Evolutionary conservation across 2,888 invertebrate species (phyloP), one percentile per base, ranked within the genome.

Genomic region (Euzophera pinguis): DNA sequence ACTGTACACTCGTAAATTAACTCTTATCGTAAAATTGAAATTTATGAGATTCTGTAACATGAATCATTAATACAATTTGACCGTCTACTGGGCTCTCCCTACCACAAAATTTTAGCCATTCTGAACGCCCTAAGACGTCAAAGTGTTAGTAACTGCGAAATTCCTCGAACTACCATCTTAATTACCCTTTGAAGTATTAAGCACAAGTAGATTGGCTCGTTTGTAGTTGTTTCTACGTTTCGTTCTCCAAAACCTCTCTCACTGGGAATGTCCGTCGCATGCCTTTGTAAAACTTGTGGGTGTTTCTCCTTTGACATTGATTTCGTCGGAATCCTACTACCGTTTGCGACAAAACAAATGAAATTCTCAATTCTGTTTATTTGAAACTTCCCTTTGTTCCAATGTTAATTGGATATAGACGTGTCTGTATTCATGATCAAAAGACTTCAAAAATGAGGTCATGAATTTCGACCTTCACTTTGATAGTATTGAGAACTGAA

Each of bases 151-250:
- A 27, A n/a, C 39, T 13, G 14, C 38, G 8, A 12, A 13, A 13
- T 38, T 38, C 38, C 41, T 17, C n/a, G 12, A 43, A 27, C 27
- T 27, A 43, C 42, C 42, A 7, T 12, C 42, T 43, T 43, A 43
- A 43, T 43, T 43, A 43, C n/a, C 27, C 42, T 43, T 43, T 43
- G 42, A 43, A 39, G 42, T n/a, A 43, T 43, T 27, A 43, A 43
- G 27, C 42, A 27, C 42, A 13, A 43, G 41, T 41, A 17, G 27
- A 43, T 27, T 13, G 42, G 27, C 13, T 22, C 14, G 39, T 39
- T 39, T 35, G 16, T 41, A n/a, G 7, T 39, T 22, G 41, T 29
- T 43, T 43, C 27, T 29, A 27, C 27, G 43, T 22, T 29, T 43
- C 14, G 38, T 13, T 38, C 13, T 29, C 43, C 12, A 2, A 22